Conservation (phyloP, 1,140 invertebrate species). For the Reticulitermes speratus region DNA sequence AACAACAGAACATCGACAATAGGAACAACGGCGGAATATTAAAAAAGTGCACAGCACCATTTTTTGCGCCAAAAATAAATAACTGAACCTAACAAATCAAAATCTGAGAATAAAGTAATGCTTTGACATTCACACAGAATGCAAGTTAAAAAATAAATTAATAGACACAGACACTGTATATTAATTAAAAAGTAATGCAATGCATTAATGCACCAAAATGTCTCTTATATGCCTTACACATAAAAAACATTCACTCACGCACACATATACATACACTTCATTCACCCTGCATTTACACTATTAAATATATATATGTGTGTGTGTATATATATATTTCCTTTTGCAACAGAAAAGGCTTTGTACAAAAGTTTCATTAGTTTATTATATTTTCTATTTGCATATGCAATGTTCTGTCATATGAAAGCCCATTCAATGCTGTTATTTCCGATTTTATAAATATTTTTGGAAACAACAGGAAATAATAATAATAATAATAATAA, state of each 20-base stretch:
- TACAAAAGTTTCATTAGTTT: not conserved
- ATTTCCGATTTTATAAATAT: too few relatives aligned
- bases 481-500: too few relatives aligned
- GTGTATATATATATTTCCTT: not conserved
- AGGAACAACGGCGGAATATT: slow-evolving; percentile 17
- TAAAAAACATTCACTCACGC: not conserved
- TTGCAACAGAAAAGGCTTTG: slow-evolving; percentile 6
- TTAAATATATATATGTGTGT: not conserved
- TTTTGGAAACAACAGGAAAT: too few relatives aligned
- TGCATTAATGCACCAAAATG: slow-evolving; percentile 29
- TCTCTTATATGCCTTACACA: not conserved
- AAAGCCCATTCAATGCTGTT: not conserved
- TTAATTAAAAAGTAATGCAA: slow-evolving; percentile 26
- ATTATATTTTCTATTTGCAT: not conserved
- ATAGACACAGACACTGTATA: slow-evolving; percentile 28
- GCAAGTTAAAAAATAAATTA: slow-evolving; percentile 28
- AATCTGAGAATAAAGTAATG: slow-evolving; percentile 21
- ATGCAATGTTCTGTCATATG: not conserved
- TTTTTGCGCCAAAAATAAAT: slow-evolving; percentile 25
- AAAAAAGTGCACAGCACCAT: slow-evolving; percentile 27
- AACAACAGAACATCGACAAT: slow-evolving; percentile 20
- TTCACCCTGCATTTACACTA: not conserved
- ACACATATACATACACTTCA: not conserved
- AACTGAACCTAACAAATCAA: slow-evolving; percentile 4
- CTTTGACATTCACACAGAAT: slow-evolving; percentile 32